Base-by-base conservation (phyloP, 2,888 invertebrate genomes). In the Meiosimyza platycephala region DNA sequence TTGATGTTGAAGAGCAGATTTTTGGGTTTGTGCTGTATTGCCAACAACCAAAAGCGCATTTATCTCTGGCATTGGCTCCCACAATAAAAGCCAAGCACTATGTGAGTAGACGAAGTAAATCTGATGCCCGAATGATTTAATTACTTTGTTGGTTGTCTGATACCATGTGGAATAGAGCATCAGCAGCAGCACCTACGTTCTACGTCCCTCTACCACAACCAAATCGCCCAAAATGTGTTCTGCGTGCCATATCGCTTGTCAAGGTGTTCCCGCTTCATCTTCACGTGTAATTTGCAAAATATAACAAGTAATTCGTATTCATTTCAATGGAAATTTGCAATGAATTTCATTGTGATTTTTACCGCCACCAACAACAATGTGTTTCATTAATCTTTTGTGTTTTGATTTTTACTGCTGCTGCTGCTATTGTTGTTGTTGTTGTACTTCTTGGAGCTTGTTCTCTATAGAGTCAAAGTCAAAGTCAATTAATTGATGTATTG, bases 341-440 rank as follows among this genome's bases (percentile, higher is more conserved):
- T 59, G 22, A 59, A 59, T 60, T 40, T 51, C 68, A 69, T 59
- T 69, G 65, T 71, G 74, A 75, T 72, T 75, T 73, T 63, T 60
- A 66, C 76, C 75, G 74, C 54, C 74, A 71, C 66, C 50, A 74
- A 51, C 22, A 74, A 50, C 63, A 75, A 64, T 64, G 72, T 73
- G 72, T 73, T 77, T 78, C 78, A 78, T 78, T 78, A 77, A 78
- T 78, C 77, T 78, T 74, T 67, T 15, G 50, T 47, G 52, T n/a
- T 59, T 16, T 15, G 18, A 18, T 50, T 12, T 22, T 50, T 18
- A 4, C 15, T 22, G 64, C 12, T 64, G 28, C 51, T 48, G 50
- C 3, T 47, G 47, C 22, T 40, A 18, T 57, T 67, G 18, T 67
- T 40, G 55, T 11, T 55, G n/a, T n/a, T n/a, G n/a, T 7, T 40